Evolutionary conservation across 1,140 invertebrate genomes (phyloP).

Genomic region (Platyscapa corneri): DNA sequence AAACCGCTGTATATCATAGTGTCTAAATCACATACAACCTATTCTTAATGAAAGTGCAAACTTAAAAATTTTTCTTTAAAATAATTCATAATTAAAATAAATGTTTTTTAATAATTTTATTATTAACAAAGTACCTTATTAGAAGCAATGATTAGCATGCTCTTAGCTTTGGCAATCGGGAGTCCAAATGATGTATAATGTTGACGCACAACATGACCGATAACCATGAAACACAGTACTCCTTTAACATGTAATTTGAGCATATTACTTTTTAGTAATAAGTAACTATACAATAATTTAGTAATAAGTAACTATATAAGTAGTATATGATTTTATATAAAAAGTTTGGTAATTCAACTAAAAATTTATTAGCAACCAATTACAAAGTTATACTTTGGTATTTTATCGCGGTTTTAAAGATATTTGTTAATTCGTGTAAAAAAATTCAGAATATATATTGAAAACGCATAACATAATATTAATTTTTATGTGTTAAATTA

Average conservation of each 20-base stretch:
- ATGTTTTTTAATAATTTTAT: not conserved
- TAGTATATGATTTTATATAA: not conserved
- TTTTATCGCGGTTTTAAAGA: not conserved
- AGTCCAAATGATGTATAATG: conserved; percentile 82
- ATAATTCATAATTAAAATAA: not conserved
- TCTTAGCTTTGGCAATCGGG: conserved; percentile 76
- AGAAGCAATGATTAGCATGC: conserved; percentile 48
- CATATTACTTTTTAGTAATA: not conserved
- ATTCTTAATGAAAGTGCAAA: not conserved
- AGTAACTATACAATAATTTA: not conserved
- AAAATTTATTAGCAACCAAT: not conserved
- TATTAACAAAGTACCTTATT: conserved; percentile 51
- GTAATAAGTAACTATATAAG: not conserved
- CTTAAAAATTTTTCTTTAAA: not conserved
- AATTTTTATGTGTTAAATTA: too few relatives aligned
- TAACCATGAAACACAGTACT: conserved; percentile 80
- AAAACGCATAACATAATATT: too few relatives aligned
- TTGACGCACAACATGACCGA: conserved; percentile 79
- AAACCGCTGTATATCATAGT: conserved; percentile 79
- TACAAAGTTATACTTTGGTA: not conserved
- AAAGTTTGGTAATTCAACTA: not conserved
- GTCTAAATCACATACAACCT: conserved; percentile 79
- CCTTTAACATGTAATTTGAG: conserved; percentile 51
- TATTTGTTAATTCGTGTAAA: not conserved
- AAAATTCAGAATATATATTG: too few relatives aligned